These are phyloP conservation scores for Coelopa frigida DNA, from an alignment of 1,140 invertebrate genomes.

Conservation along the genomic window DNA sequence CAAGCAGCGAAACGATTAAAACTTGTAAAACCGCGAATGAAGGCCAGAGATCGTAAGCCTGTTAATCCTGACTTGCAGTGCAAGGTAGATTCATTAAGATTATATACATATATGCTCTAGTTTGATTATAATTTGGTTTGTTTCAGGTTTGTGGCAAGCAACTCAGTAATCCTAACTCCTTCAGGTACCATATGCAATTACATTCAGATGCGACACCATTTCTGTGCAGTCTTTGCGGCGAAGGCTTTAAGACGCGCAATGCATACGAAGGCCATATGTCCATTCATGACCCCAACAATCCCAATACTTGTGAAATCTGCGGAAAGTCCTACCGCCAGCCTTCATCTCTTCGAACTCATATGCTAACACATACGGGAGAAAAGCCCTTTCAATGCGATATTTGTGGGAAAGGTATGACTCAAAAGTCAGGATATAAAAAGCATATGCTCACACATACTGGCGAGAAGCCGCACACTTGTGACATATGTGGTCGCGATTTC, in stretches of 20 bases:
- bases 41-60: background rate
- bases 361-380: conserved; percentile 36
- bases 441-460: conserved; percentile 41
- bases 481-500: conserved; percentile 33
- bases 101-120: background rate
- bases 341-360: conserved; percentile 36
- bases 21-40: background rate
- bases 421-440: conserved; percentile 42
- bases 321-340: conserved; percentile 41
- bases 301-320: conserved; percentile 33
- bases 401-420: conserved; percentile 38
- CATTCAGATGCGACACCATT: conserved; percentile 31
- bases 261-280: conserved; percentile 40
- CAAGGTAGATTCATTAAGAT: conserved; percentile 5
- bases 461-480: conserved; percentile 36
- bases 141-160: conserved; percentile 22
- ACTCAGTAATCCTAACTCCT: conserved; percentile 13
- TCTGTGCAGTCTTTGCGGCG: conserved; percentile 26
- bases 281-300: conserved; percentile 34
- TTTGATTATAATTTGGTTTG: background rate
- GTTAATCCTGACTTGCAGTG: conserved; percentile 11
- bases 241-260: conserved; percentile 26
- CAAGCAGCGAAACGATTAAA: background rate
- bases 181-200: conserved; percentile 40
- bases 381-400: conserved; percentile 41